A percentile compares a stretch with the other conserved stretches of the same genome.
These are phyloP conservation scores for Perca schrenkii DNA, from an alignment of 2,113 vertebrate genomes.

Conservation along the genomic window DNA sequence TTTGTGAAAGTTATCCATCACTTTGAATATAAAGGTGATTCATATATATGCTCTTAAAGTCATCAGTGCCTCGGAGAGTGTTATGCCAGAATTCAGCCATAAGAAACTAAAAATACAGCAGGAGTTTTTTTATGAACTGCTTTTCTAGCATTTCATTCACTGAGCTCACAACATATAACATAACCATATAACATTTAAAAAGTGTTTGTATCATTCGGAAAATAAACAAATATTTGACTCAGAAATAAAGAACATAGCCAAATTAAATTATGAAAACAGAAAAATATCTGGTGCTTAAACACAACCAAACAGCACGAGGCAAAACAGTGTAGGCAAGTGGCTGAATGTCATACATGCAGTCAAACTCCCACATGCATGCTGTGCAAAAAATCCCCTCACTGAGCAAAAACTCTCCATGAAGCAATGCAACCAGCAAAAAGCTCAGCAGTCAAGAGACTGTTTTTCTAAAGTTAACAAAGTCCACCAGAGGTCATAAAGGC, in stretches of 20 bases:
- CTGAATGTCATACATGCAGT: slow-evolving; percentile 73
- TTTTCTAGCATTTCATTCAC: not conserved
- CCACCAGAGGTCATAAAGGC: slow-evolving; percentile 14
- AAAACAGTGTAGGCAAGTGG: slow-evolving; percentile 57
- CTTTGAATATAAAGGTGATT: not conserved
- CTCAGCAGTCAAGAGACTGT: not conserved
- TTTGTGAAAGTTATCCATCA: not conserved
- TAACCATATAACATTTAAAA: not conserved
- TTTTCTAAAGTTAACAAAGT: slow-evolving; percentile 19
- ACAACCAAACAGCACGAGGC: slow-evolving; percentile 22
- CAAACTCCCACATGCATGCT: slow-evolving; percentile 57
- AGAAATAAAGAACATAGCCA: not conserved
- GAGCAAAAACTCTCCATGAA: slow-evolving; percentile 26
- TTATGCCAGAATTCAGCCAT: not conserved
- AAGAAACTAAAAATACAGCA: not conserved
- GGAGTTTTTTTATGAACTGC: not conserved
- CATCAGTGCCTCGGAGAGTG: not conserved
- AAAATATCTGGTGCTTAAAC: slow-evolving; percentile 13
- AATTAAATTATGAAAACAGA: not conserved
- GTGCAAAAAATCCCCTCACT: slow-evolving; percentile 34
- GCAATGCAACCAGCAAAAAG: slow-evolving; percentile 12
- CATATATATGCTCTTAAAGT: not conserved
- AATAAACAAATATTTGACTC: not conserved
- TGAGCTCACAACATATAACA: not conserved
- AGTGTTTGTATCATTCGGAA: not conserved